These are phyloP conservation scores for Pandemis heparana DNA, from an alignment of 2,888 invertebrate genomes.

Conservation along the genomic window DNA sequence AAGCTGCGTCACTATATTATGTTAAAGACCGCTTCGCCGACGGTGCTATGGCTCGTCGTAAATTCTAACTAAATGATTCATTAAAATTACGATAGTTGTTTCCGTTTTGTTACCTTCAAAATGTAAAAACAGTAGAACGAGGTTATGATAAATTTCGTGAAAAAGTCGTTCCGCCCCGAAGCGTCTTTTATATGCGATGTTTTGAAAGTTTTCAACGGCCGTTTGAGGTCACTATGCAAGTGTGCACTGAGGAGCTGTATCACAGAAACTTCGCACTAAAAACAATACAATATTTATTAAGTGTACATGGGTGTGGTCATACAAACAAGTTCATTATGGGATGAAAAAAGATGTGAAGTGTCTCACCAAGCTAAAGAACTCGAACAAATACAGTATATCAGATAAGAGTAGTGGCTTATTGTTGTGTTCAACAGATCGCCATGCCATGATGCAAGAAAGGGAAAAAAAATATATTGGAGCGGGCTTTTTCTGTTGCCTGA, in stretches of 20 bases:
- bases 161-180: slow-evolving; percentile 34
- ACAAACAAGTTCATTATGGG: too few relatives aligned
- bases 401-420: too few relatives aligned
- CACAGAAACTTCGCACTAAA: not conserved
- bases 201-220: slow-evolving; percentile 20
- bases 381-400: too few relatives aligned
- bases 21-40: not conserved
- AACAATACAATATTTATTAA: not conserved
- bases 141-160: slow-evolving; percentile 34
- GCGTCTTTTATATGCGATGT: slow-evolving; percentile 35
- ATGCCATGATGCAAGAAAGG: too few relatives aligned
- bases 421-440: too few relatives aligned
- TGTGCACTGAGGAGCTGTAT: not conserved
- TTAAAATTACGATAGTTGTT: slow-evolving; percentile 12
- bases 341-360: too few relatives aligned
- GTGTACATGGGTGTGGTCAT: too few relatives aligned
- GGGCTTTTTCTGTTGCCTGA: not conserved
- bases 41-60: not conserved
- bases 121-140: slow-evolving; percentile 25
- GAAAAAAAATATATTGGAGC: too few relatives aligned
- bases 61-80: not conserved
- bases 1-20: not conserved
- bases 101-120: slow-evolving; percentile 20
- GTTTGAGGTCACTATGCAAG: slow-evolving; percentile 22
- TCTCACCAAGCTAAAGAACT: too few relatives aligned